Base-by-base conservation (phyloP, 2,113 vertebrate genomes). In the Chionis minor region DNA sequence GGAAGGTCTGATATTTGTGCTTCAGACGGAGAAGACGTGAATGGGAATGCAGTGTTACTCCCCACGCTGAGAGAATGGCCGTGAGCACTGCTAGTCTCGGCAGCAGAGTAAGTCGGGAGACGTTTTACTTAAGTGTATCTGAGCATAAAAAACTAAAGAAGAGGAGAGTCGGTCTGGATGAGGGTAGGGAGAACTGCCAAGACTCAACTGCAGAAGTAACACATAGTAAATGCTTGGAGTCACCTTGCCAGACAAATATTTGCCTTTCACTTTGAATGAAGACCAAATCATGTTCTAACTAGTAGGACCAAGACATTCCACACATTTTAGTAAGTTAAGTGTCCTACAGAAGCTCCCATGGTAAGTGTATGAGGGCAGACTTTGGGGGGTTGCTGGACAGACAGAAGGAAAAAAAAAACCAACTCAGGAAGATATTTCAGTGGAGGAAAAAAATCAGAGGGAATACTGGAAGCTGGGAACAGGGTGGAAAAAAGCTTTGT, bases 171-270 rank as follows among this genome's bases (percentile, higher is more conserved):
- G 19, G 81, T 26, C 84, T 87, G 61, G 26, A 27, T 32, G n/a
- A 95, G 86, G 78, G 62, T 22, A 71, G 93, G 75, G 93, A 92
- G 96, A 59, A 55, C 91, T 97, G 96, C 97, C 97, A 97, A 95
- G 93, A 56, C 91, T 96, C 97, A 70, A 77, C 93, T 97, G 97
- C 75, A 82, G 93, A 96, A 94, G 94, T 86, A 96, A 97, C 95
- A 94, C 19, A 3, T 94, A 97, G 93, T 97, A 97, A 96, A 97
- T 94, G 85, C 93, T 96, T 30, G 54, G 90, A 95, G 88, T 97
- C 95, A 97, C 91, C 90, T 94, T 96, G 90, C 97, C 96, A 97
- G 94, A 92, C 90, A 96, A 96, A 97, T 95, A 91, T 94, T 96
- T 96, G 94, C 83, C 81, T 97, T 97, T 97, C 84, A 80, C 83